Conservation (phyloP, 2,797 vertebrate species). For the Limnodromus scolopaceus region DNA sequence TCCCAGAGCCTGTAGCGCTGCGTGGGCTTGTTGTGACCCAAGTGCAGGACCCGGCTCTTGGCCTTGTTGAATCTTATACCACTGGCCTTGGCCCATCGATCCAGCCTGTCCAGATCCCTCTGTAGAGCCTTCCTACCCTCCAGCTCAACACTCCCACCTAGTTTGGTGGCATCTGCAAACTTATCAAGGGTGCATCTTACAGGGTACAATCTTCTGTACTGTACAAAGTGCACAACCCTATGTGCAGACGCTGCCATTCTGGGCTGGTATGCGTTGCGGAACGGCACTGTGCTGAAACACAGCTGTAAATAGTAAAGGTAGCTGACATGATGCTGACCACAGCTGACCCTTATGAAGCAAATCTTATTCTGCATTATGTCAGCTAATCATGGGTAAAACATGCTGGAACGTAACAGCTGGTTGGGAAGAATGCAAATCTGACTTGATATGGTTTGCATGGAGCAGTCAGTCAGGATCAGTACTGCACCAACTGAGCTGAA, state of each 20-base stretch:
- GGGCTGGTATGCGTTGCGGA: not conserved
- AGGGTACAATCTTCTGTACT: not conserved
- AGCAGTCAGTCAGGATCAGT: not conserved
- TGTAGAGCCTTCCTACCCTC: not conserved
- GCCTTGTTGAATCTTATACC: not conserved
- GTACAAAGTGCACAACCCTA: not conserved
- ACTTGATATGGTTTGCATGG: not conserved
- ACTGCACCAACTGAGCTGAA: not conserved
- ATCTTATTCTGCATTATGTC: not conserved
- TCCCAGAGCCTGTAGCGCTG: not conserved
- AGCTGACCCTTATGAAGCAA: not conserved
- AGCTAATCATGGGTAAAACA: slow-evolving; percentile 8
- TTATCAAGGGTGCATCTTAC: not conserved
- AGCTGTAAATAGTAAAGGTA: not conserved
- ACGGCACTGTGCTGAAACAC: not conserved
- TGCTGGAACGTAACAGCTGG: not conserved
- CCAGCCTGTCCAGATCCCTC: not conserved
- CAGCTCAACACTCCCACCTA: not conserved
- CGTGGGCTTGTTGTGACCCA: not conserved
- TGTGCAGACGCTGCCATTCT: rapidly evolving
- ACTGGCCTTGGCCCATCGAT: not conserved
- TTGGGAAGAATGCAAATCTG: not conserved
- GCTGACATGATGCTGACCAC: not conserved
- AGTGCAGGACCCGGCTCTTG: not conserved
- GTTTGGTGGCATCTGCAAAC: not conserved